Evolutionary conservation across 2,888 invertebrate genomes (phyloP), one percentile per base, ranked within the genome.

Genomic region (Teleogryllus oceanicus): DNA sequence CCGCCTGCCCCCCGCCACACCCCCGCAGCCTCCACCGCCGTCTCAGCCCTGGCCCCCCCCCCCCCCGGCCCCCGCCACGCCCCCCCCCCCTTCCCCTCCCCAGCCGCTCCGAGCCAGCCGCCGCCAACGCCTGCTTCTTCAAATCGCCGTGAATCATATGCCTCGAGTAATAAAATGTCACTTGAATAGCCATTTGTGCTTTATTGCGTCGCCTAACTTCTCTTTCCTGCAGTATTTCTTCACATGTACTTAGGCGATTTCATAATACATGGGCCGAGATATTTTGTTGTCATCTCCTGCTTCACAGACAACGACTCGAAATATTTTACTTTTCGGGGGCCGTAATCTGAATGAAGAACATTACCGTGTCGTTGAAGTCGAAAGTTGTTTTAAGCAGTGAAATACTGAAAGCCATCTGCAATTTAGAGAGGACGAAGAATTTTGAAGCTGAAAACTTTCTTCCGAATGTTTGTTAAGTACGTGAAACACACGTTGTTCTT

Each of bases 151-250:
- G 62, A 62, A 62, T 62, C 62, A 62, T 62, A 18, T n/a, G 13
- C 62, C 16, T 8, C 16, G 13, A 62, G 62, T 62, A 62, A 62
- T 62, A 62, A 62, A 62, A 62, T 62, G 62, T 62, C 62, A 62
- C 62, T 62, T 62, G 62, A 62, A 62, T 62, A 62, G 62, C 62
- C 62, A 62, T 62, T 62, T 62, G 62, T 62, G 62, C 62, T 62
- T 62, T 62, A 62, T 62, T 62, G 62, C 62, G 13, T n/a, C 62
- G 62, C 62, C 62, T 62, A 62, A 62, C 16, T 13, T 62, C 62
- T 62, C 62, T n/a, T 62, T 62, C n/a, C 62, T 62, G 62, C 62
- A 62, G 62, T 62, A n/a, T 62, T 62, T 62, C 62, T 62, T 11
- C 13, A 62, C 62, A n/a, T 62, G 13, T 62, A 62, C 62, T 62